Base-by-base conservation (phyloP, 2,113 vertebrate species). In the Apteryx mantelli region DNA sequence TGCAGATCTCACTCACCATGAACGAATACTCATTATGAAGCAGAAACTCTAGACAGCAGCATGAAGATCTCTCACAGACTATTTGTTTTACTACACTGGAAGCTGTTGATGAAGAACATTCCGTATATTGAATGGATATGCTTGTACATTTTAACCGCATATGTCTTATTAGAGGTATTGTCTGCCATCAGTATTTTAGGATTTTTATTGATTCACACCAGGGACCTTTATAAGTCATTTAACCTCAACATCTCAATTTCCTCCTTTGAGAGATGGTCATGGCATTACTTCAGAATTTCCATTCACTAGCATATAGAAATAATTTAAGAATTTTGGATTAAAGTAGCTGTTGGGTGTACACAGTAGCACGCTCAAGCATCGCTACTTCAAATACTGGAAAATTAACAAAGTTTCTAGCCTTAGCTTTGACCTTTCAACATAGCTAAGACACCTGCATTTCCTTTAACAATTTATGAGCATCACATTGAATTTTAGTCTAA, bases 91-190 rank as follows among this genome's bases (percentile, higher is more conserved):
- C 3, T 21, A 42, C 7, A 0, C 30, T 5, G 40, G 58, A 46
- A 75, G 75, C 80, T 76, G 83, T 83, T 53, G 64, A 14, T 9
- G 13, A 56, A 70, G 36, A 34, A 24, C 32, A 6, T 14, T 30
- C 74, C 8, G 46, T 3, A 1, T 9, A 60, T 11, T 3, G 5
- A 3, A 9, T 0, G 0, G 66, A 34, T 2, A 55, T 1, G 1
- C 36, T 65, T 1, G 0, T 11, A 36, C 13, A 6, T 63, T 52
- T 8, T 25, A 42, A 30, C n/a, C 28, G 81, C 7, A 55, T 26
- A 21, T 68, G 22, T 4, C 30, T 14, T 38, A 56, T 36, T 82
- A 82, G 34, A n/a, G 7, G 36, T 30, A 58, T 0, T 7, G 12
- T 0, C 18, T 20, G 30, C 22, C 55, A 36, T 13, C 38, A 61